phyloP scores from a whole-genome alignment of 1,140 invertebrate species.

The Leptonema lineaticorne region DNA sequence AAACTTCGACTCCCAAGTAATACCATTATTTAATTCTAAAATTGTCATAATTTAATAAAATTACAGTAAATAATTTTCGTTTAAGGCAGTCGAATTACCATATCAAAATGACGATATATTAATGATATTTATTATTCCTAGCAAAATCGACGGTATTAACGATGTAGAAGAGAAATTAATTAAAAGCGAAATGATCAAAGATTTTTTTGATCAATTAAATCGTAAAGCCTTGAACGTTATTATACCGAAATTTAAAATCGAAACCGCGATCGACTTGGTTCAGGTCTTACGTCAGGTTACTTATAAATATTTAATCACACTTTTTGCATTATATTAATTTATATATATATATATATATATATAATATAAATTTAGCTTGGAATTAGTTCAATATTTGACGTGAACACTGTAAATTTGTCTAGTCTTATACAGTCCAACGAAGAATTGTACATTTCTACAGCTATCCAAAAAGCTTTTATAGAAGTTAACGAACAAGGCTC shows the following conservation, averaged over 20 bases:
- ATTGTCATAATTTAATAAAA: background rate
- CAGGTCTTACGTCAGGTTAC: conserved; percentile 54
- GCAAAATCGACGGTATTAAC: background rate
- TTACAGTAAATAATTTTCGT: background rate
- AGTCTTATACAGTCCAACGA: conserved; percentile 58
- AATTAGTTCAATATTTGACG: conserved; percentile 57
- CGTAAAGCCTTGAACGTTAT: too few relatives aligned
- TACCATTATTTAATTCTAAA: background rate
- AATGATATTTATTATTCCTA: background rate
- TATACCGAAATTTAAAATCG: conserved; percentile 64
- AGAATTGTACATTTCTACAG: conserved; percentile 53
- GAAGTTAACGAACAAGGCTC: conserved; percentile 75
- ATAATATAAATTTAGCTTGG: conserved; percentile 35
- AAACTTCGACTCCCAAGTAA: background rate
- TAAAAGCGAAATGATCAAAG: too few relatives aligned
- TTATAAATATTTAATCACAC: too few relatives aligned
- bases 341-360: too few relatives aligned
- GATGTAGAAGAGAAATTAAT: conserved; percentile 22
- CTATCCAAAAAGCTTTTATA: conserved; percentile 72
- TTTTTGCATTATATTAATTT: too few relatives aligned
- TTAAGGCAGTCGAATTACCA: background rate
- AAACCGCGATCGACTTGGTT: conserved; percentile 56
- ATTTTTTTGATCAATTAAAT: too few relatives aligned
- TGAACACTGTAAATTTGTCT: conserved; percentile 59
- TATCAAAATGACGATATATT: background rate